These are phyloP conservation scores for Siniperca scherzeri DNA, from an alignment of 2,797 vertebrate species.

Conservation along the genomic window DNA sequence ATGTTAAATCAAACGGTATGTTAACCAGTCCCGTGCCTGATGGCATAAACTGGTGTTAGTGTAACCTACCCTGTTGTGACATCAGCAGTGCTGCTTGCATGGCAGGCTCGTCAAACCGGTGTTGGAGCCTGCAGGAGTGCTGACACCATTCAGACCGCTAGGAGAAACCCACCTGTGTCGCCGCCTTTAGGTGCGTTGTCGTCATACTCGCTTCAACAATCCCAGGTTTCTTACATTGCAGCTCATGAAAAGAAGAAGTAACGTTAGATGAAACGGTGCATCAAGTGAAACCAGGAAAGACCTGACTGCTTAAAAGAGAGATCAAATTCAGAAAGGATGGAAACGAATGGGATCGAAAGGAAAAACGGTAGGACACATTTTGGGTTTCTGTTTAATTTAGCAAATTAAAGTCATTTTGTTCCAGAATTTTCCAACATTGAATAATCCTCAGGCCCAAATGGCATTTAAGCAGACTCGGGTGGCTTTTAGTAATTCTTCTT, in stretches of 20 bases:
- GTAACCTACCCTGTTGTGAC: constrained; percentile 66
- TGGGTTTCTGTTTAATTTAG: not conserved
- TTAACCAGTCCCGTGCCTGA: not conserved
- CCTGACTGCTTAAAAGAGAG: not conserved
- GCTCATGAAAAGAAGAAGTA: constrained; percentile 46
- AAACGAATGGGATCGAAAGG: constrained; percentile 67
- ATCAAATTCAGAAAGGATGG: constrained; percentile 60
- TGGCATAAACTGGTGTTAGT: constrained; percentile 24
- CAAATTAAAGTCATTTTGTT: not conserved
- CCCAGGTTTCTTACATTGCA: not conserved
- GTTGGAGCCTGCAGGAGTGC: constrained; percentile 54
- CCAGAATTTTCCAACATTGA: not conserved
- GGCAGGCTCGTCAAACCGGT: constrained; percentile 79
- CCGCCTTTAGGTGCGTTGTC: constrained; percentile 1
- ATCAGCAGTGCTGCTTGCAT: constrained; percentile 65
- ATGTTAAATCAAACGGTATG: not conserved
- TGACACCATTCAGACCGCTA: constrained; percentile 27
- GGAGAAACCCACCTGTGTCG: constrained; percentile 42
- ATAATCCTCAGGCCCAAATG: too few relatives aligned
- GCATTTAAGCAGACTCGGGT: not conserved
- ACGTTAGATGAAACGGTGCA: constrained; percentile 29
- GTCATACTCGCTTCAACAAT: not conserved
- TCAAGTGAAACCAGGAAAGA: constrained; percentile 1
- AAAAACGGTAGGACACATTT: constrained; percentile 66
- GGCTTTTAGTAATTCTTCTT: not conserved